Base-by-base conservation (phyloP, 2,113 vertebrate species). In the Pedionomus torquatus region DNA sequence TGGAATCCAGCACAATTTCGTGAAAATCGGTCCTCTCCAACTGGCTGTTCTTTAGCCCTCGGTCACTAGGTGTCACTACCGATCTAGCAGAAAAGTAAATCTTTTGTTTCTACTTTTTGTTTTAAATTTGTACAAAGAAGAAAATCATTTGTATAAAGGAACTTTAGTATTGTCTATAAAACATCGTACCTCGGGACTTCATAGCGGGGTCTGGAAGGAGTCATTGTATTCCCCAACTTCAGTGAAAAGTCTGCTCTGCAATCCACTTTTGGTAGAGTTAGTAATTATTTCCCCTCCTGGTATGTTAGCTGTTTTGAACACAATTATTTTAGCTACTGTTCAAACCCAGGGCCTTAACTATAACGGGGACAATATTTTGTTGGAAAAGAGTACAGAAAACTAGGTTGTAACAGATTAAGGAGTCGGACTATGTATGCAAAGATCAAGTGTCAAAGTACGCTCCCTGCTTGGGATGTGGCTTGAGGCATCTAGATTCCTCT, bases 21-120 rank as follows among this genome's bases (percentile, higher is more conserved):
- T 2, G 39, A 52, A 41, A 63, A 37, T 12, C 3, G 1, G 16
- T 20, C 26, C 30, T 41, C 17, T 17, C 28, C 12, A 18, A 58
- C 30, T 41, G 3, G 9, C 37, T 44, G 74, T 17, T 77, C 25
- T 33, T 71, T 60, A 35, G 78, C 41, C 25, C 39, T 30, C 71
- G 75, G 86, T 79, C 98, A 96, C 98, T 94, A 97, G 98, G 94
- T 95, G 98, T 97, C 98, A 84, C 97, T 97, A 95, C 88, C 6
- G 94, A 96, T 96, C 97, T 19, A 84, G 94, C 83, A 94, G 95
- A 97, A 70, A 94, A 68, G 24, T n/a, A n/a, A 21, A 90, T 63
- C 61, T 65, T 65, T 72, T 86, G 83, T 85, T 93, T 61, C 75
- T 31, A 17, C 37, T 70, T 87, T 87, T 88, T 51, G 44, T 75